Base-by-base conservation (phyloP, 2,797 vertebrate species). In the Odontamblyopus rebecca region DNA sequence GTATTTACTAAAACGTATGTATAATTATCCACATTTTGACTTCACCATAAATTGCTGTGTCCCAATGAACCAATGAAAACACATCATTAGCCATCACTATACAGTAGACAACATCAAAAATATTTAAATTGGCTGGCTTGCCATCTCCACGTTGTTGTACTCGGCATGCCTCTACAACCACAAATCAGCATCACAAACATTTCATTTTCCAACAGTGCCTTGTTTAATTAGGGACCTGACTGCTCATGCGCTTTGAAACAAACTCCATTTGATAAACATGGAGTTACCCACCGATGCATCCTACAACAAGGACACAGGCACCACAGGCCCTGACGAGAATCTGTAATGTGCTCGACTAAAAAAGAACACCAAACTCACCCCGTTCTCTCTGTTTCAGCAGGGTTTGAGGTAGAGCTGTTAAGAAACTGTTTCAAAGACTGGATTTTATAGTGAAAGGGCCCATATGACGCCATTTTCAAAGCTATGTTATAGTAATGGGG, bases 191-290 rank as follows among this genome's bases (percentile, higher is more conserved):
- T 67, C 69, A 75, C 62, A 76, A 82, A 83, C 77, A 77, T 79
- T 70, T 77, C 69, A 69, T 73, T 76, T 78, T 80, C 75, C 50
- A 75, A 76, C 69, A 56, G 48, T 51, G 27, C 69, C 62, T 68
- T 78, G 77, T 78, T 84, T 85, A 83, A 84, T 88, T 82, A 77
- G 77, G 80, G 77, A 67, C 48, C 69, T 69, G 71, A 77, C 73
- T 79, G 59, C 82, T 82, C 69, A 26, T 60, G 73, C 75, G 82
- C 69, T 70, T 80, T 60, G 73, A 79, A 75, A 78, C 72, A 79
- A 78, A 82, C 71, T 82, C 54, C 48, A 61, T 80, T 83, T 83
- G 75, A 87, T 83, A 84, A 85, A 84, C 75, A 85, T 72, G 11
- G 51, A 75, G 72, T 74, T 73, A 75, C 72, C 77, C 72, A 56